Conservation (phyloP, 2,113 vertebrate genomes). For the Pithys albifrons region DNA sequence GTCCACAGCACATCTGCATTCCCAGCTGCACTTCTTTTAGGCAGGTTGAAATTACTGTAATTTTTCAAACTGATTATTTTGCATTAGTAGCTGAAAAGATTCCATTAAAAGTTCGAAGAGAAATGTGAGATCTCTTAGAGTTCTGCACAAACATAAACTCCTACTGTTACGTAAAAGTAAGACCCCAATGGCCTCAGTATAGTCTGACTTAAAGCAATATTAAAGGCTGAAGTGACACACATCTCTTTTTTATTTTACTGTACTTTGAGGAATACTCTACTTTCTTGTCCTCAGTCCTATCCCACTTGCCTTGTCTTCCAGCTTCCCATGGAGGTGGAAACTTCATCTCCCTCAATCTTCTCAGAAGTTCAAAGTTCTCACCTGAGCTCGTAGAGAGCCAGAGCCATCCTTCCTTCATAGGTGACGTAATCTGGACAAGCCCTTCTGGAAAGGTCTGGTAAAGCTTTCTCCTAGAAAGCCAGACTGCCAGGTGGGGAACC, state of each 20-base stretch:
- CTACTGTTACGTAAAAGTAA: background rate
- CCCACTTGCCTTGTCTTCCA: background rate
- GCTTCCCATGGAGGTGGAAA: background rate
- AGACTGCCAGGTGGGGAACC: background rate
- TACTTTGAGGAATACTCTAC: background rate
- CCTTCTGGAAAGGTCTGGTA: background rate
- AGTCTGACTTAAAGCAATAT: background rate
- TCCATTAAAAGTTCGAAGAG: background rate
- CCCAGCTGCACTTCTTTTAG: background rate
- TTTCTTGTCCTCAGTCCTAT: background rate
- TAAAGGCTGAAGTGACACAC: background rate
- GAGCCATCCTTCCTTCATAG: background rate
- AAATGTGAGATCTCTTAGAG: background rate
- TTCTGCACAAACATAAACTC: background rate
- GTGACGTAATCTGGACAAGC: background rate
- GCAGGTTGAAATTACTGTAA: background rate
- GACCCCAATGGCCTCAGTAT: background rate
- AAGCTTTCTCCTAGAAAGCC: background rate
- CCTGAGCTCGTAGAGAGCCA: background rate
- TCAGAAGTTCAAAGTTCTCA: background rate
- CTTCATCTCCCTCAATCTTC: background rate
- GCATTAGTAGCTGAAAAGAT: background rate
- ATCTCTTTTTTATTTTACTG: background rate
- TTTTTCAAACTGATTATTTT: background rate
- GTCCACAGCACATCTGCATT: background rate